Evolutionary conservation across 2,113 vertebrate species (phyloP).

Genomic region (Eublepharis macularius): DNA sequence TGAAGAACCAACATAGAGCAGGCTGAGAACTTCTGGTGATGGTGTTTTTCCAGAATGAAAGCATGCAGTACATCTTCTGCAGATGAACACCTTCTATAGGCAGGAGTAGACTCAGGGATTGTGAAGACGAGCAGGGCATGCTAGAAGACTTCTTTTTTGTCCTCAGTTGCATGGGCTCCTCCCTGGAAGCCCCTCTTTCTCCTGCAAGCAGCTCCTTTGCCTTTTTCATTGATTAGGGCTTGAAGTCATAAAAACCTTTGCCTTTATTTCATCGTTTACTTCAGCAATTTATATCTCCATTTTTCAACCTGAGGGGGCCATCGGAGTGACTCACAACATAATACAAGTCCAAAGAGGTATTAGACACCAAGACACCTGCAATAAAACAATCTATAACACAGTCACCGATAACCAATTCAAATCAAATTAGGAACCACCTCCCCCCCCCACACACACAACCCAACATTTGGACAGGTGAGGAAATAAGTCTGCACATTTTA

Average conservation of each 20-base stretch:
- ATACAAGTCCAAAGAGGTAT: background rate
- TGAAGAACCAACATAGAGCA: background rate
- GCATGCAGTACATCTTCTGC: too few species aligned
- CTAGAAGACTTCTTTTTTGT: background rate
- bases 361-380: too few species aligned
- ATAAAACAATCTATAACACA: too few species aligned
- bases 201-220: background rate
- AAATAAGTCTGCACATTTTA: background rate
- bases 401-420: too few species aligned
- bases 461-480: too few species aligned
- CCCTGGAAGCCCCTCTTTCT: background rate
- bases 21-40: background rate
- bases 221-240: background rate
- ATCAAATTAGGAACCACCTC: too few species aligned
- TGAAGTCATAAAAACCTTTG: background rate
- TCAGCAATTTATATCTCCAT: too few species aligned
- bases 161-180: background rate
- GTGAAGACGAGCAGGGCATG: background rate
- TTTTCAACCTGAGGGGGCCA: too few species aligned
- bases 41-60: background rate
- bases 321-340: background rate
- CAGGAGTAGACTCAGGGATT: background rate
- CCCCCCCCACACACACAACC: too few species aligned
- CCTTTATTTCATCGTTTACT: too few species aligned
- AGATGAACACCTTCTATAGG: too few species aligned